These are phyloP conservation scores for Luscinia luscinia DNA, from an alignment of 2,797 vertebrate species.

Conservation along the genomic window DNA sequence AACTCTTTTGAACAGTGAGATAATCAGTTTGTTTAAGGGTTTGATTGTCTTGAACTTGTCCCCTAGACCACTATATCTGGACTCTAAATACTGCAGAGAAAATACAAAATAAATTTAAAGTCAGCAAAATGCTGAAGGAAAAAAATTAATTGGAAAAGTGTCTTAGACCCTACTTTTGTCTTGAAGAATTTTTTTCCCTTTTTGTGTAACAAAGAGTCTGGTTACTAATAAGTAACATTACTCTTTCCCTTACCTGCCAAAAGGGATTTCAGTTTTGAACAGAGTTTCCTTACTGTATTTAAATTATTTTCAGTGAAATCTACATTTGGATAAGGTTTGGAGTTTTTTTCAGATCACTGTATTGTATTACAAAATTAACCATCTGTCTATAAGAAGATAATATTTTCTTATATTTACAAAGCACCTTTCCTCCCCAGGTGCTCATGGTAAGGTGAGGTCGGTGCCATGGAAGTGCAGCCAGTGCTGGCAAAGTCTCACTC, in stretches of 20 bases:
- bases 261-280: background rate
- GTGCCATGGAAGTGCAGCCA: background rate
- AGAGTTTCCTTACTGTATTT: background rate
- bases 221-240: background rate
- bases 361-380: background rate
- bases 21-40: background rate
- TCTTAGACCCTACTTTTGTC: background rate
- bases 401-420: background rate
- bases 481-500: background rate
- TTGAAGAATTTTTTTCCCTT: background rate
- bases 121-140: background rate
- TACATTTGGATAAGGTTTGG: background rate
- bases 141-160: background rate
- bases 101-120: background rate
- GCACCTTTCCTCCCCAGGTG: background rate
- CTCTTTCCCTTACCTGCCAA: background rate
- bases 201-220: background rate
- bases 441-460: accelerated
- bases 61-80: background rate
- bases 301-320: background rate
- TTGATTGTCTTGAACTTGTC: background rate
- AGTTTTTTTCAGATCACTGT: background rate
- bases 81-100: background rate
- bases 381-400: background rate
- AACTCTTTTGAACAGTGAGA: background rate